Conservation (phyloP, 2,888 invertebrate species). For the Zygogramma bicolorata region DNA sequence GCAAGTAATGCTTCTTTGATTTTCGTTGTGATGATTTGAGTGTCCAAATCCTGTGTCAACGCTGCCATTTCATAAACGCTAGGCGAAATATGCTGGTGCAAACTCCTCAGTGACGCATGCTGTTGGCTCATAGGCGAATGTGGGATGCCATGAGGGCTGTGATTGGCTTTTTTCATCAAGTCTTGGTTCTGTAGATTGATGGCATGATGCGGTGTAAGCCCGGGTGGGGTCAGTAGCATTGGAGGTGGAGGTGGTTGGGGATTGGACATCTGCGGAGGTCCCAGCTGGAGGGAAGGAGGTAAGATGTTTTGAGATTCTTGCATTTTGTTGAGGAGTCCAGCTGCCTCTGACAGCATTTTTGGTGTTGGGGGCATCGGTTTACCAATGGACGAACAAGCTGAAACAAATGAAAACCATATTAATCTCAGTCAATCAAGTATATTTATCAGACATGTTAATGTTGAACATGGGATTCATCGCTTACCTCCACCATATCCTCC, state of each 20-base stretch:
- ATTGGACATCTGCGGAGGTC: slow-evolving; percentile 61
- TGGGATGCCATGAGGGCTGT: slow-evolving; percentile 66
- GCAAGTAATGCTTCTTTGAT: slow-evolving; percentile 97
- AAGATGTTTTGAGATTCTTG: slow-evolving; percentile 74
- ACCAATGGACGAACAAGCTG: slow-evolving; percentile 64
- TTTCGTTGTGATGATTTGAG: slow-evolving; percentile 94
- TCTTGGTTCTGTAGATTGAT: slow-evolving; percentile 75
- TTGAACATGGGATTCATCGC: slow-evolving; percentile 59
- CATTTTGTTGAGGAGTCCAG: slow-evolving; percentile 75
- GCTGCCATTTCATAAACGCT: slow-evolving; percentile 98
- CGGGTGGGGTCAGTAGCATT: slow-evolving; percentile 81
- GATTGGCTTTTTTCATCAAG: slow-evolving; percentile 71
- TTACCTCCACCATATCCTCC: slow-evolving; percentile 92
- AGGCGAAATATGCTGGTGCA: slow-evolving; percentile 90
- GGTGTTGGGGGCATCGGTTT: slow-evolving; percentile 84
- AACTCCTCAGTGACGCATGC: slow-evolving; percentile 73
- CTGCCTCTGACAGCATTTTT: slow-evolving; percentile 83
- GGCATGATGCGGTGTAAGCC: slow-evolving; percentile 81
- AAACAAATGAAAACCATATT: slow-evolving; percentile 58
- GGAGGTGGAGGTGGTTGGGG: slow-evolving; percentile 68
- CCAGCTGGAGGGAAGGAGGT: slow-evolving; percentile 69
- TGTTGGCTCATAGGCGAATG: slow-evolving; percentile 75
- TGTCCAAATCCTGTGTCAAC: slow-evolving; percentile 95
- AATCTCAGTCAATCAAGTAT: not conserved
- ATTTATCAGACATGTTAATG: slow-evolving; percentile 20